Evolutionary conservation across 2,113 vertebrate species (phyloP).

Genomic region (Thalassarche chlororhynchos): DNA sequence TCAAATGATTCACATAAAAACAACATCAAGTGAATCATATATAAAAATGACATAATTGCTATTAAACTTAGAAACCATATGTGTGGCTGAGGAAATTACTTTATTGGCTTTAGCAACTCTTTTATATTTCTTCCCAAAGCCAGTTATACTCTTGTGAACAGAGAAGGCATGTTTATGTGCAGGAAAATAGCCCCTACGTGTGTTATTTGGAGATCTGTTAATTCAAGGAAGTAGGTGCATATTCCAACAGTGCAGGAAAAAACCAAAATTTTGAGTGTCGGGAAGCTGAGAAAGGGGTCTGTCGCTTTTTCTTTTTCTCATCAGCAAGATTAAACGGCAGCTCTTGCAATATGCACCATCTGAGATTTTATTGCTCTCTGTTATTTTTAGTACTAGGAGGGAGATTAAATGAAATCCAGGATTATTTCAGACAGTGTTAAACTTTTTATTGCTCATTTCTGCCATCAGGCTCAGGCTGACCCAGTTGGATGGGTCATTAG

Average conservation of each 20-base stretch:
- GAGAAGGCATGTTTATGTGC: constrained; percentile 56
- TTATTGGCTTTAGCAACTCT: constrained; percentile 68
- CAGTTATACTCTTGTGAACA: constrained; percentile 51
- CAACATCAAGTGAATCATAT: constrained; percentile 67
- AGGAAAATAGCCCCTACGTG: constrained; percentile 68
- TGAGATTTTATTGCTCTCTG: constrained; percentile 61
- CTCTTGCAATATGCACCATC: constrained; percentile 40
- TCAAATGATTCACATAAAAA: constrained; percentile 69
- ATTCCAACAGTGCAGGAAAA: constrained; percentile 33
- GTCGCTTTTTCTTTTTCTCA: not conserved
- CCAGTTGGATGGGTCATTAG: constrained; percentile 36
- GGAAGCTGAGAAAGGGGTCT: constrained; percentile 31
- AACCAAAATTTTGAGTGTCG: not conserved
- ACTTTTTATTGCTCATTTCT: constrained; percentile 64
- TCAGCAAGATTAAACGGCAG: not conserved
- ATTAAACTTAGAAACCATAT: constrained; percentile 71
- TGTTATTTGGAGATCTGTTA: constrained; percentile 64
- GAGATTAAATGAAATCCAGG: constrained; percentile 61
- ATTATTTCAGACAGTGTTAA: constrained; percentile 68
- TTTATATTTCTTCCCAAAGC: constrained; percentile 64
- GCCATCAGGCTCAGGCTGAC: constrained; percentile 31
- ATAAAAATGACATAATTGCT: constrained; percentile 68
- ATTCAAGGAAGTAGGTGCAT: constrained; percentile 57
- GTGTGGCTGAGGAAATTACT: constrained; percentile 62
- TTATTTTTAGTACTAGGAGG: constrained; percentile 60